A percentile compares a stretch with the other conserved stretches of the same genome.
phyloP scores from a whole-genome alignment of 1,140 invertebrate genomes.

The Ostrea edulis region DNA sequence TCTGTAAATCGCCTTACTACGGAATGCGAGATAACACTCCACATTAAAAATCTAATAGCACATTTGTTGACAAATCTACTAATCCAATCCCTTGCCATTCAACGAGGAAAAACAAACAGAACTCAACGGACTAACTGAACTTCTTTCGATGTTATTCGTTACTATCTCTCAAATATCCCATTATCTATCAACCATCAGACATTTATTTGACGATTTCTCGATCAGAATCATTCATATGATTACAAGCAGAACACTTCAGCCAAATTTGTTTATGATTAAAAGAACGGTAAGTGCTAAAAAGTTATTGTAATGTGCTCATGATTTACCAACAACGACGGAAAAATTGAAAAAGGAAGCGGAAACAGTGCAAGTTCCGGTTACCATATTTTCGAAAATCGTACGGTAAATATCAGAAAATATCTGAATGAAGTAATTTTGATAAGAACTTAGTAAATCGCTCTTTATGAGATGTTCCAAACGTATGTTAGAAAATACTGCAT shows the following conservation, averaged over 20 bases:
- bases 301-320: not conserved
- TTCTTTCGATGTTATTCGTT: not conserved
- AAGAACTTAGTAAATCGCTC: too few species aligned
- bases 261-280: not conserved
- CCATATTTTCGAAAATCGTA: conserved; percentile 40
- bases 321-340: conserved; percentile 36
- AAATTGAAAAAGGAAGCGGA: conserved; percentile 55
- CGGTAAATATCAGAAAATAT: too few species aligned
- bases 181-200: not conserved
- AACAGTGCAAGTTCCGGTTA: not conserved
- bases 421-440: too few species aligned
- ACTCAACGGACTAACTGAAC: not conserved
- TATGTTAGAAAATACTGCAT: not conserved
- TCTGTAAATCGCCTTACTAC: too few species aligned
- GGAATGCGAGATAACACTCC: not conserved
- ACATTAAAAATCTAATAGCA: not conserved
- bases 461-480: too few species aligned
- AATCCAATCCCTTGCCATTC: not conserved
- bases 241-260: not conserved
- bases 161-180: not conserved
- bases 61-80: not conserved
- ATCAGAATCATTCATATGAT: not conserved
- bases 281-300: not conserved
- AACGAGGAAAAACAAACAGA: not conserved
- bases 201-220: not conserved